Conservation (phyloP, 1,140 invertebrate genomes). For the Hydropsyche tenuis region DNA sequence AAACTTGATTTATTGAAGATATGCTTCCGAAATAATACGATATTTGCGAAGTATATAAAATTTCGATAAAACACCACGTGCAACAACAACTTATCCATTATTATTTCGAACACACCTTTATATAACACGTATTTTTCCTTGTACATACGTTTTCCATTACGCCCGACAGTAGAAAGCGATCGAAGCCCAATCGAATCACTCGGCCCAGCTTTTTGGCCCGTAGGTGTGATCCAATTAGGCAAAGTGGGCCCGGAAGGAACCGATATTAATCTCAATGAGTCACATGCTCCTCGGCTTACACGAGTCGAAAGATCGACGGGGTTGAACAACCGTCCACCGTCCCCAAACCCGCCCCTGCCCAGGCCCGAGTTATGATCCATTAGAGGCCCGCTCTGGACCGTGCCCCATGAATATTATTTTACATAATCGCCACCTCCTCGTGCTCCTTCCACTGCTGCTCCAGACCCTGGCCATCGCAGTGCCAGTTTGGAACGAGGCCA, state of each 20-base stretch:
- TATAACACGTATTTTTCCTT: no score
- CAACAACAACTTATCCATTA: no score
- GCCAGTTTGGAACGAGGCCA: no score
- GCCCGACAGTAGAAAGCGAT: no score
- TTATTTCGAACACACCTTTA: no score
- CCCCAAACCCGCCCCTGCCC: slow-evolving; percentile 26
- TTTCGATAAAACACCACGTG: no score
- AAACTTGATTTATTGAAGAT: no score
- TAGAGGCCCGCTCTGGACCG: slow-evolving; percentile 26
- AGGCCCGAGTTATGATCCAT: slow-evolving; percentile 41
- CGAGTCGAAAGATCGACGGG: background rate
- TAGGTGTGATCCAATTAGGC: slow-evolving; percentile 21
- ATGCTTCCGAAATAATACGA: no score
- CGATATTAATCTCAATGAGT: slow-evolving; percentile 35
- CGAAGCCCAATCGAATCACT: no score
- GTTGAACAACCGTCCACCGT: background rate
- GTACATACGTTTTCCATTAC: no score
- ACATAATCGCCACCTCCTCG: slow-evolving; percentile 48
- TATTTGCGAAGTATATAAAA: no score
- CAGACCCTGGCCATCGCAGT: background rate
- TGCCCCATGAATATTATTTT: slow-evolving; percentile 49
- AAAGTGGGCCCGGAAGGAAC: slow-evolving; percentile 23
- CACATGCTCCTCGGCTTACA: background rate
- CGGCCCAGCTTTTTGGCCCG: no score
- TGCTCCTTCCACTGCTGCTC: slow-evolving; percentile 11